Evolutionary conservation across 2,888 invertebrate species (phyloP).

Genomic region (Danaus chrysippus): DNA sequence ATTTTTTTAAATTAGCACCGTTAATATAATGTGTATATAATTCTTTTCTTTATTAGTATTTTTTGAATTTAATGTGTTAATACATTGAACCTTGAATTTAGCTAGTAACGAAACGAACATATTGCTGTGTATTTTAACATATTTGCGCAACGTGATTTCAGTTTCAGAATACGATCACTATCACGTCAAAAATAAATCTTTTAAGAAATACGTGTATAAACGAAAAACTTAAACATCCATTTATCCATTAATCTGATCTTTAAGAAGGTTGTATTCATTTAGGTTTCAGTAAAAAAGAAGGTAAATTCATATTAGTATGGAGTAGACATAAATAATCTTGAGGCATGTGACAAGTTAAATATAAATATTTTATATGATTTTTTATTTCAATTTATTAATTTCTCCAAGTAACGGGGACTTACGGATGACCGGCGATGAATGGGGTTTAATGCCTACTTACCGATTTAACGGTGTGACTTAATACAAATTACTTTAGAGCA

Average conservation of each 20-base stretch:
- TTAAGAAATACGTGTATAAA: no score
- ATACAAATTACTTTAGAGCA: constrained; percentile 3
- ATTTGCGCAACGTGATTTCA: not conserved
- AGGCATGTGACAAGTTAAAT: no score
- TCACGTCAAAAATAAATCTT: not conserved
- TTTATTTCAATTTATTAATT: no score
- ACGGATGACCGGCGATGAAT: no score
- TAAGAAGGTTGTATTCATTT: no score
- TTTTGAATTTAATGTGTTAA: not conserved
- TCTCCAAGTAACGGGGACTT: no score
- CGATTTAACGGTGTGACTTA: no score
- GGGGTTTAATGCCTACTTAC: no score
- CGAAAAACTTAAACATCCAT: not conserved
- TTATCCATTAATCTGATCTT: not conserved
- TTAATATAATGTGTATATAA: not conserved
- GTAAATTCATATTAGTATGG: no score
- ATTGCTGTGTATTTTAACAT: not conserved
- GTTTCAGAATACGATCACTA: not conserved
- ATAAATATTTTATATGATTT: no score
- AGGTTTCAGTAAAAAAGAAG: no score
- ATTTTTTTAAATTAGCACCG: not conserved
- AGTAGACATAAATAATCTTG: no score
- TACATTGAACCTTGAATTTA: not conserved
- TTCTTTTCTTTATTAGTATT: not conserved
- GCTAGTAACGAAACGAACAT: not conserved